Evolutionary conservation across 1,140 invertebrate species (phyloP), one percentile per base, ranked within the genome.

Genomic region (Drosophila guanche): DNA sequence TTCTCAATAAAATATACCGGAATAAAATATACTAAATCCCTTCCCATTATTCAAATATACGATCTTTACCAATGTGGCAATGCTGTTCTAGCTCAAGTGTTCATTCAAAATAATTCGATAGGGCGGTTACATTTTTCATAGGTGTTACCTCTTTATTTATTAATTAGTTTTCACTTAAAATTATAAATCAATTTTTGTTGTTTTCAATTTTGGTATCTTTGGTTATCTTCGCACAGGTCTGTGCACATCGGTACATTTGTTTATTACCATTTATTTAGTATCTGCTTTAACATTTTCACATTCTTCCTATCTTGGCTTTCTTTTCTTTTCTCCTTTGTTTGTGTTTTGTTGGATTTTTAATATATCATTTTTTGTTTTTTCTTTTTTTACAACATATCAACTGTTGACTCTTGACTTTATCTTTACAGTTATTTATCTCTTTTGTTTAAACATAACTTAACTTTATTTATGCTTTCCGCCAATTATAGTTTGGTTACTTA

Each of bases 321-420:
- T 76, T 37, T 37, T 37, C 16, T 20, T 20, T 20, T 20, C n/a
- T n/a, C n/a, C n/a, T n/a, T 76, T 59, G 56, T 80, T 76, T 50
- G 48, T 54, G 43, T 66, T 68, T 52, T 40, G 27, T 40, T 75
- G 66, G 37, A 20, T 20, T 59, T 62, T 54, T 59, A 37, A 37
- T 37, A 37, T 52, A 43, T 52, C 16, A 6, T 61, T 55, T 54
- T 37, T 71, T 52, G 27, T 37, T 66, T 43, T 76, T 58, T 76
- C 20, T 70, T 65, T 76, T 77, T 86, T 86, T 86, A 86, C 83
- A 86, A 86, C 83, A 88, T 86, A 81, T 86, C 85, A 89, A 85
- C 77, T 89, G 85, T 89, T 89, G 85, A 89, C 76, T 89, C 80
- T 84, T 72, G 79, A 89, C 85, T 89, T 80, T 89, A 70, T 66